A percentile compares a stretch with the other conserved stretches of the same genome.
Conservation (phyloP, 2,797 vertebrate species). For the Neoniphon sammara region DNA sequence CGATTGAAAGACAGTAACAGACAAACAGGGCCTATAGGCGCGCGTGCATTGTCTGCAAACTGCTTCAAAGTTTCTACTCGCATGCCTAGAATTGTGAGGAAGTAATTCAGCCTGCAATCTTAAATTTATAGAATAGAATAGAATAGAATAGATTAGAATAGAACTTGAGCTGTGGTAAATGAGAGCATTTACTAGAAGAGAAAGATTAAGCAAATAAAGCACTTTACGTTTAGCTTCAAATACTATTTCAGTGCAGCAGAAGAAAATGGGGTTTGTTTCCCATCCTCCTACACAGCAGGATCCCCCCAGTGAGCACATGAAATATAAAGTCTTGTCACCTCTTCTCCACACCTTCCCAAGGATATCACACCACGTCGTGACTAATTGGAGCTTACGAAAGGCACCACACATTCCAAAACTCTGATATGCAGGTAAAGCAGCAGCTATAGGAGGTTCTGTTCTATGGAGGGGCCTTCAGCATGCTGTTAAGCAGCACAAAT, state of each 20-base stretch:
- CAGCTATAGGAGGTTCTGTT: slow-evolving; percentile 2
- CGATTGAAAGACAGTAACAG: slow-evolving; percentile 39
- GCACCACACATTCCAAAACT: slow-evolving; percentile 32
- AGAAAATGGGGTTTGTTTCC: slow-evolving; percentile 12
- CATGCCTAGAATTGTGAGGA: neutral
- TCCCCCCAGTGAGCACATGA: slow-evolving; percentile 30
- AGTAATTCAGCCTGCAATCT: too few relatives aligned
- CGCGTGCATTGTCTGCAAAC: slow-evolving; percentile 27
- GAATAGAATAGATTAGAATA: neutral
- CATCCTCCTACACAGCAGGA: slow-evolving; percentile 15
- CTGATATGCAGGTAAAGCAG: slow-evolving; percentile 27
- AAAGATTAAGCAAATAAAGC: too few relatives aligned
- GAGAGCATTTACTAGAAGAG: too few relatives aligned
- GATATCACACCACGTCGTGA: slow-evolving; percentile 48
- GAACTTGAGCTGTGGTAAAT: too few relatives aligned
- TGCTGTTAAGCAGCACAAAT: neutral
- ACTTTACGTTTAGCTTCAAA: too few relatives aligned
- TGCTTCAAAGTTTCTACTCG: slow-evolving; percentile 7
- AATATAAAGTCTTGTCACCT: slow-evolving; percentile 43
- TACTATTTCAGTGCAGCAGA: neutral
- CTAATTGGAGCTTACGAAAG: slow-evolving; percentile 53
- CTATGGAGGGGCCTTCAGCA: neutral
- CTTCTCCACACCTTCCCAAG: slow-evolving; percentile 48
- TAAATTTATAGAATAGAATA: neutral
- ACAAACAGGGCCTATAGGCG: slow-evolving; percentile 30